Conservation (phyloP, 2,888 invertebrate species). For the Sericinus montela region DNA sequence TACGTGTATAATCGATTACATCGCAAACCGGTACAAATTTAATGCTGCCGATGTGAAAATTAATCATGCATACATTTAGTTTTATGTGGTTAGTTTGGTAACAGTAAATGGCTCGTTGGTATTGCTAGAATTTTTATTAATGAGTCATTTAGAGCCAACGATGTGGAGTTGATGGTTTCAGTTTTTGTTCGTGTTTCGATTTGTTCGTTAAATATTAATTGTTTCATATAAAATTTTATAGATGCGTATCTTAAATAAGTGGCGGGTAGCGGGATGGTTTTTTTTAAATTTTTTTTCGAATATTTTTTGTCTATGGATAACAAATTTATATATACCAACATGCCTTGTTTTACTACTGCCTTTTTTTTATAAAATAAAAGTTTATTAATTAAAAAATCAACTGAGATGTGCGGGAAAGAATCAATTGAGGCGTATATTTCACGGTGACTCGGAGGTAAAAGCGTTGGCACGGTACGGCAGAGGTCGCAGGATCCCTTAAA, state of each 20-base stretch:
- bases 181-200: background rate
- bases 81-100: slow-evolving; percentile 7
- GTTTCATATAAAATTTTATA: slow-evolving; percentile 4
- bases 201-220: background rate
- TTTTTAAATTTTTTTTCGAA: too few relatives aligned
- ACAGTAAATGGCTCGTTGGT: slow-evolving; percentile 1
- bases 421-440: too few relatives aligned
- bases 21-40: slow-evolving; percentile 16
- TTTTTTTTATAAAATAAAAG: too few relatives aligned
- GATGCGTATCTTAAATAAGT: background rate
- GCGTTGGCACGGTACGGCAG: too few relatives aligned
- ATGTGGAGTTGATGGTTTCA: background rate
- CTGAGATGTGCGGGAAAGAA: too few relatives aligned
- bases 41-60: slow-evolving; percentile 15
- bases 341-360: too few relatives aligned
- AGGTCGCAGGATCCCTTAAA: too few relatives aligned
- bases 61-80: slow-evolving; percentile 14
- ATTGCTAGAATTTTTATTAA: background rate
- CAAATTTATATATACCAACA: too few relatives aligned
- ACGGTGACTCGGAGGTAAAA: too few relatives aligned
- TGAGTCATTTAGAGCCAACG: background rate
- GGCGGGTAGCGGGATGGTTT: too few relatives aligned
- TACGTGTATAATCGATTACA: slow-evolving; percentile 12
- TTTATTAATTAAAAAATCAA: too few relatives aligned
- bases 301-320: too few relatives aligned